Conservation (phyloP, 2,888 invertebrate genomes). For the Mythimna vitellina region DNA sequence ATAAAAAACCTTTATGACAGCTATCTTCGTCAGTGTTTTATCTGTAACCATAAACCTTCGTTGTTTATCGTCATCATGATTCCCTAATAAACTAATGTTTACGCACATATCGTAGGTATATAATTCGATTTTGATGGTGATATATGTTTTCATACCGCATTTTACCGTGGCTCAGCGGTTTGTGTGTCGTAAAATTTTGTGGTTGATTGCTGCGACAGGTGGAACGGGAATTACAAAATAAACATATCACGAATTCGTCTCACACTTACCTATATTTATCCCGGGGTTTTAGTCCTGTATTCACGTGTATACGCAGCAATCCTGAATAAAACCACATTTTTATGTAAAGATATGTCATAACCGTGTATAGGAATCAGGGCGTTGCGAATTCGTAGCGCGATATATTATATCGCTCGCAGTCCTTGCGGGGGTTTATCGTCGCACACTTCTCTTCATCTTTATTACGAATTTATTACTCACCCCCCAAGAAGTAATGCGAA, state of each 20-base stretch:
- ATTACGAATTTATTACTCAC: slow-evolving; percentile 82
- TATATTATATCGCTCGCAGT: slow-evolving; percentile 58
- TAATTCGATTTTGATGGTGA: slow-evolving; percentile 58
- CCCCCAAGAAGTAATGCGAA: slow-evolving; percentile 76
- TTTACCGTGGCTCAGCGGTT: slow-evolving; percentile 43
- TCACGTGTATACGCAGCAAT: slow-evolving; percentile 46
- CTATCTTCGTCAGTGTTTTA: slow-evolving; percentile 33
- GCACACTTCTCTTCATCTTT: slow-evolving; percentile 75
- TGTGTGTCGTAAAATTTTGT: slow-evolving; percentile 55
- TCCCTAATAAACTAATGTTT: slow-evolving; percentile 61
- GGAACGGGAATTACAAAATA: slow-evolving; percentile 55
- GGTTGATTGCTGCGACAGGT: slow-evolving; percentile 61
- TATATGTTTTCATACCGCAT: slow-evolving; percentile 48
- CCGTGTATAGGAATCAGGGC: slow-evolving; percentile 70
- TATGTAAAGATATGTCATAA: slow-evolving; percentile 65
- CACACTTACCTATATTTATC: slow-evolving; percentile 29
- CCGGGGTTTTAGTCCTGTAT: slow-evolving; percentile 47
- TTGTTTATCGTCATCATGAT: slow-evolving; percentile 47
- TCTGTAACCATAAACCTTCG: slow-evolving; percentile 58
- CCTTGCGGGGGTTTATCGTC: slow-evolving; percentile 74
- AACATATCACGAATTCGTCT: slow-evolving; percentile 43
- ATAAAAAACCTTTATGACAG: slow-evolving; percentile 31
- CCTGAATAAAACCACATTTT: slow-evolving; percentile 60
- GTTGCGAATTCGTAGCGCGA: slow-evolving; percentile 75
- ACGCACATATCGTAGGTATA: slow-evolving; percentile 40